A percentile compares a stretch with the other conserved stretches of the same genome.
phyloP scores from a whole-genome alignment of 2,797 vertebrate genomes.

The Mastacembelus armatus region DNA sequence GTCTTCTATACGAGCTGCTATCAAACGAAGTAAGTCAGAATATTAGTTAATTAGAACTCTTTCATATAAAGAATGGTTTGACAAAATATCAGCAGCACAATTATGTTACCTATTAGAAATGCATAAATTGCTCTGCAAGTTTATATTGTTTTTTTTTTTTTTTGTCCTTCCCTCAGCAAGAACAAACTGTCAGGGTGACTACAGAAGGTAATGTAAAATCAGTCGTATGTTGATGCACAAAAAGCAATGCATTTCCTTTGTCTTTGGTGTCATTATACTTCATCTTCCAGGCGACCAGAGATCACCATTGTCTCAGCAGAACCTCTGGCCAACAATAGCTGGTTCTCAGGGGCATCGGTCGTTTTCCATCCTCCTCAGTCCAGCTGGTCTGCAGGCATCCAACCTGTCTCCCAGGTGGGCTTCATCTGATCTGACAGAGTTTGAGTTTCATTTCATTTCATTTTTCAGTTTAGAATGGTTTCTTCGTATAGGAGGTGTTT shows the following conservation, averaged over 20 bases:
- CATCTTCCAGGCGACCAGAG: slow-evolving; percentile 87
- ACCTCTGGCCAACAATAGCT: slow-evolving; percentile 84
- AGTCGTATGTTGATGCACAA: no score
- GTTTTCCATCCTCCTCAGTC: slow-evolving; percentile 80
- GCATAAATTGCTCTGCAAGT: not conserved
- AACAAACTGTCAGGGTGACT: slow-evolving; percentile 84
- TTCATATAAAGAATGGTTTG: no score
- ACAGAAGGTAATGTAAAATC: slow-evolving; percentile 85
- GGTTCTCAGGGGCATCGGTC: slow-evolving; percentile 85
- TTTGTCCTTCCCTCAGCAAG: slow-evolving; percentile 72
- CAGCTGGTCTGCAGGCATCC: slow-evolving; percentile 84
- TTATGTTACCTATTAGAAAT: no score
- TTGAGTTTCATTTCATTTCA: not conserved
- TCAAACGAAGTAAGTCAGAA: slow-evolving; percentile 92
- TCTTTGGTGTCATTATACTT: no score
- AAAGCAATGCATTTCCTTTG: no score
- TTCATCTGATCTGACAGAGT: not conserved
- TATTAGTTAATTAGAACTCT: no score
- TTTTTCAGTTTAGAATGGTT: no score
- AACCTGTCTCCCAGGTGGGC: slow-evolving; percentile 85
- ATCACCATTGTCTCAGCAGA: slow-evolving; percentile 94
- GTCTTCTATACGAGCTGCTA: slow-evolving; percentile 91
- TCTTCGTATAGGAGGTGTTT: not conserved
- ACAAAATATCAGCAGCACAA: not conserved
- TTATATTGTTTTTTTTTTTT: not conserved